Conservation (phyloP, 1,140 invertebrate species). For the Bombus superbus region DNA sequence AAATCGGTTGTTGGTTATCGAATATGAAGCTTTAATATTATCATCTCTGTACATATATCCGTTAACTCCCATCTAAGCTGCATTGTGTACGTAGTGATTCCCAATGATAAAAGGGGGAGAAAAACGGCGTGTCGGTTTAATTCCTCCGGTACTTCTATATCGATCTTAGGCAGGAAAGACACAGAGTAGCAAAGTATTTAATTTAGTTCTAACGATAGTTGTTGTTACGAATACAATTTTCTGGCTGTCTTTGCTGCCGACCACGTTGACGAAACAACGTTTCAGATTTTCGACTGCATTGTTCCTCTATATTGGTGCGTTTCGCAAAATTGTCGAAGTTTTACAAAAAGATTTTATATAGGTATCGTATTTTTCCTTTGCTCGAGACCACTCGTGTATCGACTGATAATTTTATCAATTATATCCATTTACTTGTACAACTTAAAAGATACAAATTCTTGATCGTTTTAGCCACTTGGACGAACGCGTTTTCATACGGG, state of each 20-base stretch:
- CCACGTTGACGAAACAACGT: background rate
- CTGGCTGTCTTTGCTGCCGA: slow-evolving; percentile 30
- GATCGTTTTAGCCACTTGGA: background rate
- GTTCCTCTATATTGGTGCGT: background rate
- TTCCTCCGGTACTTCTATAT: slow-evolving; percentile 12
- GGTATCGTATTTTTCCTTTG: background rate
- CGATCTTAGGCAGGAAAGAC: slow-evolving; percentile 3
- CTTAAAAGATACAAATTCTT: background rate
- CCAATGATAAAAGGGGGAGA: background rate
- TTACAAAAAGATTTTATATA: slow-evolving; percentile 21
- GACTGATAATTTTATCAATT: background rate
- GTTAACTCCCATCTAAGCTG: slow-evolving; percentile 27
- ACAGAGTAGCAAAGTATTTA: slow-evolving; percentile 7
- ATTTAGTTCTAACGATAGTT: slow-evolving; percentile 7
- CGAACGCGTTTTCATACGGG: background rate
- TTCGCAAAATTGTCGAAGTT: slow-evolving; percentile 12
- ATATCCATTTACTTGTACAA: background rate
- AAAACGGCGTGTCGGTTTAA: slow-evolving; percentile 16
- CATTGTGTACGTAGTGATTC: slow-evolving; percentile 4
- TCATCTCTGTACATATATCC: slow-evolving; percentile 29
- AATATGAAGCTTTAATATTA: slow-evolving; percentile 26
- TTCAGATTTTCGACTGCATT: background rate
- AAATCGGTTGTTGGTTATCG: slow-evolving; percentile 12
- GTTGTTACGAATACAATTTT: background rate
- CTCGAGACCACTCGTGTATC: background rate